A percentile compares a stretch with the other conserved stretches of the same genome.
These are phyloP conservation scores for Drosophila phalerata DNA, from an alignment of 2,888 invertebrate species.

Conservation along the genomic window DNA sequence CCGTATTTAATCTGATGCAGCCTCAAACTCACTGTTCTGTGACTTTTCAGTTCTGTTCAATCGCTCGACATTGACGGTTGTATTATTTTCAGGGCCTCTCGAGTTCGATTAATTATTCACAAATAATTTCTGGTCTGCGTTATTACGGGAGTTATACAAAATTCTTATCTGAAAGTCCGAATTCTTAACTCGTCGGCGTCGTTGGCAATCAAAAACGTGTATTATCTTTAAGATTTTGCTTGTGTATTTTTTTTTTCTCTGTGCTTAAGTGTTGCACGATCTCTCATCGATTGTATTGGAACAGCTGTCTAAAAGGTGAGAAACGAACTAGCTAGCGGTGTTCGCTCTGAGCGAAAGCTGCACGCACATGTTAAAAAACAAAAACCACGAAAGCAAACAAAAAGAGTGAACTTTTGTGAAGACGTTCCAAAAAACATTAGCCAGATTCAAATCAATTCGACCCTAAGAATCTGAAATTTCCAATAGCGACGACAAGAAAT, in stretches of 20 bases:
- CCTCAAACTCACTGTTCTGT: not conserved
- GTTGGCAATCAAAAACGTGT: not conserved
- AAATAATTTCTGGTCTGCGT: conserved; percentile 1
- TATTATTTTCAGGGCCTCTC: conserved; percentile 1
- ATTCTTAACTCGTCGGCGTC: not conserved
- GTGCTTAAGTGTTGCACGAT: conserved; percentile 8
- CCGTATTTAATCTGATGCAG: not conserved
- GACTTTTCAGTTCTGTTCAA: conserved; percentile 46
- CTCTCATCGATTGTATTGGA: conserved; percentile 25
- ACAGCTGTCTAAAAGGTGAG: conserved; percentile 51
- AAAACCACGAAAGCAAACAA: not conserved
- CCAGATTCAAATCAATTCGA: conserved; percentile 2
- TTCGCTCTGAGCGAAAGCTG: conserved; percentile 40
- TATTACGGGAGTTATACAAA: not conserved
- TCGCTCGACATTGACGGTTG: conserved; percentile 55
- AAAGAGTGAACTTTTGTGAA: not conserved
- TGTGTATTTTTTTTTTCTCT: too few relatives aligned
- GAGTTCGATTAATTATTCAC: not conserved
- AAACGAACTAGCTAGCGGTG: not conserved
- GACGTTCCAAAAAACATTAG: conserved; percentile 16
- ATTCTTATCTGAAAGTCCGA: not conserved
- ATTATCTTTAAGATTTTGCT: not conserved
- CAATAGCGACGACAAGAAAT: not conserved
- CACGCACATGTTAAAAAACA: conserved; percentile 25
- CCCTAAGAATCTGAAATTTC: not conserved